Evolutionary conservation across 1,140 invertebrate genomes (phyloP).

Genomic region (Halyomorpha halys): DNA sequence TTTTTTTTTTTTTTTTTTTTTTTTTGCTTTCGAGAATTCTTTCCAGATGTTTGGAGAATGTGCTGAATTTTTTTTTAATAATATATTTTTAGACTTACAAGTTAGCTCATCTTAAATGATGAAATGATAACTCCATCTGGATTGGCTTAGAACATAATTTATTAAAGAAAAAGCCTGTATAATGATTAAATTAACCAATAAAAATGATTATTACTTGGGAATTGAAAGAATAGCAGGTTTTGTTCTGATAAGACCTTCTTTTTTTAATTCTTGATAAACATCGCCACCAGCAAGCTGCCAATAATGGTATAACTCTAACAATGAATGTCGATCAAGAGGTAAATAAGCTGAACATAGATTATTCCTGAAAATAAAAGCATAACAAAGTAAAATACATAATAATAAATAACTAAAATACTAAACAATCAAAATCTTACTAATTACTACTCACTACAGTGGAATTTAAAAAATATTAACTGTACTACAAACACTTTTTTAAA

Average conservation of each 20-base stretch:
- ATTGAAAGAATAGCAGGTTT: slow-evolving; percentile 66
- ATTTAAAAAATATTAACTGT: neutral
- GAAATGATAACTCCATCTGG: too few species aligned
- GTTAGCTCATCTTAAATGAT: too few species aligned
- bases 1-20: too few species aligned
- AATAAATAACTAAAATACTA: neutral
- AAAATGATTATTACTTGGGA: slow-evolving; percentile 45
- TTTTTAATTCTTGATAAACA: slow-evolving; percentile 78
- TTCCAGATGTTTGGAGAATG: too few species aligned
- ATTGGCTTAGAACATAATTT: slow-evolving; percentile 29
- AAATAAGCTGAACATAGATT: neutral
- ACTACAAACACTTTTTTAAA: neutral
- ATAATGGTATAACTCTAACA: slow-evolving; percentile 73
- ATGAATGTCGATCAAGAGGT: slow-evolving; percentile 14
- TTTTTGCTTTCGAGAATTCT: too few species aligned
- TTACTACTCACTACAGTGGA: neutral
- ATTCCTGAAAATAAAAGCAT: neutral
- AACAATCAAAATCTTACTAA: neutral
- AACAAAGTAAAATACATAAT: neutral
- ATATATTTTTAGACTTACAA: too few species aligned
- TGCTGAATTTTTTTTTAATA: too few species aligned
- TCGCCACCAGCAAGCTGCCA: slow-evolving; percentile 94
- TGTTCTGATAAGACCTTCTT: slow-evolving; percentile 77
- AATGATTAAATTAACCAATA: too few species aligned
- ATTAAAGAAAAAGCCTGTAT: neutral